Conservation (phyloP, 2,797 vertebrate species). For the Molossus molossus region DNA sequence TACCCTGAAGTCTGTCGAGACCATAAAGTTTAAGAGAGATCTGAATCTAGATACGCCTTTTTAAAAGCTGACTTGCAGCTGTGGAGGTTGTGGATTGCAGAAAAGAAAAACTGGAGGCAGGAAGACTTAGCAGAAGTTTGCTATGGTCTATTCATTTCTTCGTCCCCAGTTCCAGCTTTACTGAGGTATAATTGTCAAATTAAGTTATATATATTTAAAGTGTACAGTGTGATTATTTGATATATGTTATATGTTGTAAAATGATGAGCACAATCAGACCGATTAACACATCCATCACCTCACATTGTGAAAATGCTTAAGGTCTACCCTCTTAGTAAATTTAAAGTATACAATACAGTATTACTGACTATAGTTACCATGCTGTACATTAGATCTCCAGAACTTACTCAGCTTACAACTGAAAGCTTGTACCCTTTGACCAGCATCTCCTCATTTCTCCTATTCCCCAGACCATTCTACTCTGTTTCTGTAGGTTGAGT, state of each 20-base stretch:
- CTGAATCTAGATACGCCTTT: background rate
- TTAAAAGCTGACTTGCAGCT: conserved; percentile 29
- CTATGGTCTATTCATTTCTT: background rate
- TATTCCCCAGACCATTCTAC: background rate
- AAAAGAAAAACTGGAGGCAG: background rate
- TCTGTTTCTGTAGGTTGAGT: background rate
- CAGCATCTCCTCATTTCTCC: background rate
- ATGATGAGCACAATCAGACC: background rate
- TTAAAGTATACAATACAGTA: no score
- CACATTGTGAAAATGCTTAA: no score
- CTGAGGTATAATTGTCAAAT: background rate
- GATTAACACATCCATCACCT: no score
- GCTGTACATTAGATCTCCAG: background rate
- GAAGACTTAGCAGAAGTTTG: background rate
- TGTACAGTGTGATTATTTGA: background rate
- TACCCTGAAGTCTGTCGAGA: background rate
- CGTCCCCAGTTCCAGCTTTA: background rate
- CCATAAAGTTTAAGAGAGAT: background rate
- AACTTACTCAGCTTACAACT: background rate
- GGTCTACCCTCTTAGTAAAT: no score
- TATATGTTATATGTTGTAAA: background rate
- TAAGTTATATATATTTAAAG: background rate
- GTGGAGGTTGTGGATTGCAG: background rate
- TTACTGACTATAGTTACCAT: background rate
- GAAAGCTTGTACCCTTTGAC: background rate